These are phyloP conservation scores for Agrilus mali DNA, from an alignment of 2,888 invertebrate genomes.

Conservation along the genomic window DNA sequence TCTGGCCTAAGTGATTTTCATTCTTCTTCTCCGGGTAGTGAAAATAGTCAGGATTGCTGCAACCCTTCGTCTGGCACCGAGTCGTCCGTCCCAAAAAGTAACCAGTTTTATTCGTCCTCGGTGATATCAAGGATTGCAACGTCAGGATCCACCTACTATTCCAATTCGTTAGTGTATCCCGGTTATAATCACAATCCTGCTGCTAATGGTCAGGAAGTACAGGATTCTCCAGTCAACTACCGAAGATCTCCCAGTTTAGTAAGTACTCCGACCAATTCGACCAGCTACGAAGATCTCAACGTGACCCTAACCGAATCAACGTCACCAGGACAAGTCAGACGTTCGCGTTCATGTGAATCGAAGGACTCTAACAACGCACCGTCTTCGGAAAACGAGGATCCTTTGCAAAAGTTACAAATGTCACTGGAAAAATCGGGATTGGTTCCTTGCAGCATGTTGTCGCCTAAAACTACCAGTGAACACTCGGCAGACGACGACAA, in stretches of 20 bases:
- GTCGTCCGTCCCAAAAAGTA: conserved; percentile 12
- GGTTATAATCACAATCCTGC: too few relatives aligned
- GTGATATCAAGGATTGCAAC: too few relatives aligned
- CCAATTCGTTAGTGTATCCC: too few relatives aligned
- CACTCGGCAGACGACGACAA: conserved; percentile 35
- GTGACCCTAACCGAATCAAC: conserved; percentile 1
- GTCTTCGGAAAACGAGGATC: conserved; percentile 18
- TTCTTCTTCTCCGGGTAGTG: conserved; percentile 46
- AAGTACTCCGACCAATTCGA: background rate
- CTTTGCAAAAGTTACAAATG: conserved; percentile 28
- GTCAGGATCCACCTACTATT: too few relatives aligned
- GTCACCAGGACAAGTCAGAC: background rate
- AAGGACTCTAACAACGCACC: background rate
- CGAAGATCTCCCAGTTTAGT: too few relatives aligned
- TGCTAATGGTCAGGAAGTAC: background rate
- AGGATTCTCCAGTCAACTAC: too few relatives aligned
- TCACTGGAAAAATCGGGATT: conserved; percentile 25
- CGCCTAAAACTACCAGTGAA: conserved; percentile 22
- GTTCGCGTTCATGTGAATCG: too few relatives aligned
- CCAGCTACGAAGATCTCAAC: conserved; percentile 14
- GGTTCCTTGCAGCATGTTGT: conserved; percentile 12
- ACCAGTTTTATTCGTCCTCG: too few relatives aligned
- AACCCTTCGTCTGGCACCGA: conserved; percentile 19
- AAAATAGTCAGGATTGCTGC: conserved; percentile 24
- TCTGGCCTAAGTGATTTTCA: conserved; percentile 46